These are phyloP conservation scores for Holocentrus rufus DNA, from an alignment of 2,797 vertebrate species.

Conservation along the genomic window DNA sequence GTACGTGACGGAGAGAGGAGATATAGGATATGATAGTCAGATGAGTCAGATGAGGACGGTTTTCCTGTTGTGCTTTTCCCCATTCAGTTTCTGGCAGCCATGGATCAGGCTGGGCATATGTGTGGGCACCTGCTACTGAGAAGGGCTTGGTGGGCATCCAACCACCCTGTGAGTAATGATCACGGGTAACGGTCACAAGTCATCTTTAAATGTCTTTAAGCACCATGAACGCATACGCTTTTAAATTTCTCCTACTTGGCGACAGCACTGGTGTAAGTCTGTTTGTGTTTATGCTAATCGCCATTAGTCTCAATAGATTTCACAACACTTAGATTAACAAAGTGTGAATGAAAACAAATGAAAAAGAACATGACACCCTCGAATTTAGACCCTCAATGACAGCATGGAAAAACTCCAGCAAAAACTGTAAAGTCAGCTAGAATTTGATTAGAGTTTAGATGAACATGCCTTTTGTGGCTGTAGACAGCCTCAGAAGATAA, in stretches of 20 bases:
- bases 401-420: too few species aligned
- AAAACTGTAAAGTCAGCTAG: too few species aligned
- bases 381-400: too few species aligned
- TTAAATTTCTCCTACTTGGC: not conserved
- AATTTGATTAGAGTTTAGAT: too few species aligned
- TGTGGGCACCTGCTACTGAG: not conserved
- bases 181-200: not conserved
- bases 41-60: slow-evolving; percentile 33
- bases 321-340: too few species aligned
- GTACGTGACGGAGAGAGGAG: slow-evolving; percentile 38
- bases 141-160: not conserved
- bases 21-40: slow-evolving; percentile 15
- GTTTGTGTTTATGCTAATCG: not conserved
- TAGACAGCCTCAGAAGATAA: too few species aligned
- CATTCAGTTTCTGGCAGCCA: slow-evolving; percentile 21
- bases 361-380: too few species aligned
- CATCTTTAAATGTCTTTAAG: not conserved
- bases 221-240: not conserved
- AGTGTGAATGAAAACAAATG: too few species aligned
- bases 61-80: slow-evolving; percentile 13
- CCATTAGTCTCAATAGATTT: too few species aligned
- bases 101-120: slow-evolving; percentile 5
- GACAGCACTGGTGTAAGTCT: not conserved
- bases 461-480: too few species aligned
- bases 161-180: not conserved